Conservation (phyloP, 2,113 vertebrate species). For the Microtus richardsoni region DNA sequence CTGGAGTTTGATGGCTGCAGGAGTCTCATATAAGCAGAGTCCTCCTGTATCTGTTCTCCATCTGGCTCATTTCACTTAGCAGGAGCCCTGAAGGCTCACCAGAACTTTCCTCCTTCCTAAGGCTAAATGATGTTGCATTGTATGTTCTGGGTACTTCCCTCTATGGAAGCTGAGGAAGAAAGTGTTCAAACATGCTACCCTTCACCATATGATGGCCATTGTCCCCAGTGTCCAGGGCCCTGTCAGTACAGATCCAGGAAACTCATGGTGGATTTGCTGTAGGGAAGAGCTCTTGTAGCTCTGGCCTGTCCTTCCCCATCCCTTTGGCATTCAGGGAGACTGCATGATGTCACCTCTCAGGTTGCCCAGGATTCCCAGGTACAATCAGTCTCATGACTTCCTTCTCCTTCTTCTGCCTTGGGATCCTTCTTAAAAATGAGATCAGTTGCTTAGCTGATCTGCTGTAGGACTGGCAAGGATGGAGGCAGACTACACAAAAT, state of each 20-base stretch:
- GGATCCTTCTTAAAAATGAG: background rate
- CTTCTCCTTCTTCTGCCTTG: background rate
- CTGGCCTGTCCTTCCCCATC: background rate
- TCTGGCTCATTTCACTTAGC: background rate
- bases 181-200: fast-evolving
- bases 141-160: background rate
- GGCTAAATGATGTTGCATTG: background rate
- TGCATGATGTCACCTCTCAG: background rate
- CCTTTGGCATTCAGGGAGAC: background rate
- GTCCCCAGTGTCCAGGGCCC: background rate
- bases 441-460: background rate
- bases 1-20: background rate
- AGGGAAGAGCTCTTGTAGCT: background rate
- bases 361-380: background rate
- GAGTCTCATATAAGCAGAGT: background rate
- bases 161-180: fast-evolving
- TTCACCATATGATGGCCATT: too few species aligned
- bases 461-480: background rate
- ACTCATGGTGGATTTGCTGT: background rate
- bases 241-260: background rate
- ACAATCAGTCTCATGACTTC: fast-evolving
- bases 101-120: background rate
- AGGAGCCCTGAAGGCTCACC: background rate
- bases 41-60: background rate
- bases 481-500: background rate